Evolutionary conservation across 2,797 vertebrate species (phyloP).

Genomic region (Schizothorax lantsangensis): DNA sequence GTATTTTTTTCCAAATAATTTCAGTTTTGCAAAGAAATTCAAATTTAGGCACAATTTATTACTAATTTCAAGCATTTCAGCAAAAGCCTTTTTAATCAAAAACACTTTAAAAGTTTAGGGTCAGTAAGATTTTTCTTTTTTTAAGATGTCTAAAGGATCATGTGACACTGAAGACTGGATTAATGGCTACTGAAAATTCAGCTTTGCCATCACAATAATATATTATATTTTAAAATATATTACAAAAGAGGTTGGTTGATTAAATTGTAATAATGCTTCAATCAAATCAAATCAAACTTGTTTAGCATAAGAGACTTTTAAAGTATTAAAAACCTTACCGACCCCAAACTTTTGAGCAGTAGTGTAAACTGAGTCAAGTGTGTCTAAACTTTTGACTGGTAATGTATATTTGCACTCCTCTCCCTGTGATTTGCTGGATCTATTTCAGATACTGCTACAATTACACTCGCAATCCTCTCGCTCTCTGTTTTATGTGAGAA

Average conservation of each 20-base stretch:
- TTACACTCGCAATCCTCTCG: constrained; percentile 8
- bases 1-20: neutral
- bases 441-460: constrained; percentile 15
- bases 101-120: neutral
- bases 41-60: neutral
- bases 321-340: neutral
- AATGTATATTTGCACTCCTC: neutral
- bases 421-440: constrained; percentile 38
- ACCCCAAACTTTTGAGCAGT: neutral
- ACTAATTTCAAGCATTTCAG: neutral
- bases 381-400: neutral
- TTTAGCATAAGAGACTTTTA: neutral
- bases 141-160: neutral
- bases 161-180: neutral
- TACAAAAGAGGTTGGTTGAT: neutral
- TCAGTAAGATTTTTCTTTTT: neutral
- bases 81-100: neutral
- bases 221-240: neutral
- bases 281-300: neutral
- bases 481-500: constrained; percentile 40
- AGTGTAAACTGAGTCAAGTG: neutral
- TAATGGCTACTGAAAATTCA: neutral
- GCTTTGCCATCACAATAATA: neutral
- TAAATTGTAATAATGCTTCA: neutral
- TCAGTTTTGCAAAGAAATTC: neutral